A percentile compares a stretch with the other conserved stretches of the same genome.
These are phyloP conservation scores for Lateolabrax maculatus DNA, from an alignment of 2,797 vertebrate genomes.

Conservation along the genomic window DNA sequence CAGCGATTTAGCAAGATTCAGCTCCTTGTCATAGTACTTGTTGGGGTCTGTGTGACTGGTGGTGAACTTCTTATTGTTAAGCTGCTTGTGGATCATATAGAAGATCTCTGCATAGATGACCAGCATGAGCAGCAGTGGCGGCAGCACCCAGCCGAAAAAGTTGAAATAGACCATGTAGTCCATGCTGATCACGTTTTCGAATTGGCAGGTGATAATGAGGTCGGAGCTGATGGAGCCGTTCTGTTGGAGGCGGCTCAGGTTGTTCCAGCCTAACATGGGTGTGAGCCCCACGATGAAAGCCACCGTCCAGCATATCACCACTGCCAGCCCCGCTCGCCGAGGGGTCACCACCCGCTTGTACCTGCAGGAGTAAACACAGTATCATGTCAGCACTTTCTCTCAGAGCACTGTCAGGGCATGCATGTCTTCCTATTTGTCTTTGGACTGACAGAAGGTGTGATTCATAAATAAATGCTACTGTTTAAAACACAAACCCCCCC, in stretches of 20 bases:
- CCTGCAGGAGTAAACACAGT: conserved; percentile 77
- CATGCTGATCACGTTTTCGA: conserved; percentile 98
- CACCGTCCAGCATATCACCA: conserved; percentile 93
- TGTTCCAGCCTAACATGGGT: conserved; percentile 98
- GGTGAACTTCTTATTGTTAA: conserved; percentile 91
- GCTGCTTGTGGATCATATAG: conserved; percentile 97
- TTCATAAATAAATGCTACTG: conserved; percentile 4
- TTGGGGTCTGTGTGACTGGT: conserved; percentile 90
- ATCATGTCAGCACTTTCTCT: conserved; percentile 47
- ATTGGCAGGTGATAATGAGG: conserved; percentile 89
- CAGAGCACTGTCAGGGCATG: not conserved
- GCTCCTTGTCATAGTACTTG: conserved; percentile 96
- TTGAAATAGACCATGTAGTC: conserved; percentile 99
- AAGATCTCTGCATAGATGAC: conserved; percentile 97
- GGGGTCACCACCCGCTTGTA: conserved; percentile 95
- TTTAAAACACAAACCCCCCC: conserved; percentile 23
- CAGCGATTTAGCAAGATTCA: conserved; percentile 96
- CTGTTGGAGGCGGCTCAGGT: conserved; percentile 84
- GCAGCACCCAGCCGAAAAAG: conserved; percentile 97
- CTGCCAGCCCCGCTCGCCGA: conserved; percentile 89
- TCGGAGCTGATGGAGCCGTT: conserved; percentile 82
- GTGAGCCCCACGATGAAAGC: conserved; percentile 95
- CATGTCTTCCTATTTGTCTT: conserved; percentile 11
- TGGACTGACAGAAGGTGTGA: conserved; percentile 11
- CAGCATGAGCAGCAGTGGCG: conserved; percentile 94